Percentiles rank a stretch among this genome's conserved stretches.
Evolutionary conservation across 2,888 invertebrate genomes (phyloP).

Genomic region (Hoplodrina ambigua): DNA sequence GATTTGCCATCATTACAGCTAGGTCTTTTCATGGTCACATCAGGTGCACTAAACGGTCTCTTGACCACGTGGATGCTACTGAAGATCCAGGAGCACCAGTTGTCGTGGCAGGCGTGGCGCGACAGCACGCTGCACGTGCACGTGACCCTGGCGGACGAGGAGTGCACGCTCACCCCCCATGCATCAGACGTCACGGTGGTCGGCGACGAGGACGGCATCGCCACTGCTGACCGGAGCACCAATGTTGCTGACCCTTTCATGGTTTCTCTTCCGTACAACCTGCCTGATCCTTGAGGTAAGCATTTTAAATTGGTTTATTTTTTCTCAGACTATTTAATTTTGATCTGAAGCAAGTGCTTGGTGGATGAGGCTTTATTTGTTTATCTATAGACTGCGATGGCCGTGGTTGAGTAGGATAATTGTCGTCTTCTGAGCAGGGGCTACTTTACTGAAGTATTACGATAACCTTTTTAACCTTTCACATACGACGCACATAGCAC

Average conservation of each 20-base stretch:
- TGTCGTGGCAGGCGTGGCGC: conserved; percentile 87
- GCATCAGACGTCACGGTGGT: conserved; percentile 71
- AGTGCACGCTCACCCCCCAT: conserved; percentile 61
- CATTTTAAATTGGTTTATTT: background rate
- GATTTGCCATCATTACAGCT: conserved; percentile 30
- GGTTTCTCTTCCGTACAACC: conserved; percentile 74
- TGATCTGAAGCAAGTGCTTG: background rate
- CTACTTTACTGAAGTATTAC: no score
- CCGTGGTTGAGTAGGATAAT: no score
- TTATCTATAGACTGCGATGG: background rate
- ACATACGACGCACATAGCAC: no score
- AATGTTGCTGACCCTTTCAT: conserved; percentile 83
- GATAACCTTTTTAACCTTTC: no score
- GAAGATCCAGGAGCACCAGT: conserved; percentile 88
- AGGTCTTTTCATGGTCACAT: conserved; percentile 34
- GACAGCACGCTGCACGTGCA: conserved; percentile 86
- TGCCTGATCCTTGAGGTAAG: conserved; percentile 68
- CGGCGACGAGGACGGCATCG: conserved; percentile 58
- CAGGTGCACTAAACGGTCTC: conserved; percentile 86
- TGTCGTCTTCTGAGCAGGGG: no score
- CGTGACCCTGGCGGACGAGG: conserved; percentile 78
- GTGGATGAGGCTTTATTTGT: background rate
- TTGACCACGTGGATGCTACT: conserved; percentile 88
- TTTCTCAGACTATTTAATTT: background rate
- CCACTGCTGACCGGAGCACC: conserved; percentile 73